phyloP scores from a whole-genome alignment of 2,113 vertebrate species.

The Panurus biarmicus region DNA sequence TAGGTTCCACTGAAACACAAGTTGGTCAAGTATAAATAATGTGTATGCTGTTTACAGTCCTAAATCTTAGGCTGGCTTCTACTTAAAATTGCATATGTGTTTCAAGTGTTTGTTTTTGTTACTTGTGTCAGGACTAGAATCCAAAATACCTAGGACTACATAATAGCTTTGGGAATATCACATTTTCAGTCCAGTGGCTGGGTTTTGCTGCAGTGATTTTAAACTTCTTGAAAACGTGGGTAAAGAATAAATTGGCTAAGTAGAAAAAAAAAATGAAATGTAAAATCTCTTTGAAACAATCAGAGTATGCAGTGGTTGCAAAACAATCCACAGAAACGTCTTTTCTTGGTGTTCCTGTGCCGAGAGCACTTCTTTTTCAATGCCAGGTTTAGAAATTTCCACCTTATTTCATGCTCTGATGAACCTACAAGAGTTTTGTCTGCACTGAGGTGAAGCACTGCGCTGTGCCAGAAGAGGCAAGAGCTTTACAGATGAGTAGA shows the following conservation, averaged over 20 bases:
- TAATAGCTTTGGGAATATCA: conserved; percentile 51
- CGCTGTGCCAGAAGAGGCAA: background rate
- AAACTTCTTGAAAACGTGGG: background rate
- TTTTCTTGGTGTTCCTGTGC: background rate
- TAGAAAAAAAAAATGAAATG: background rate
- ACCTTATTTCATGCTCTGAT: background rate
- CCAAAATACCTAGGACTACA: conserved; percentile 19
- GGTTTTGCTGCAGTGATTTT: background rate
- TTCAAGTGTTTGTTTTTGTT: conserved; percentile 44
- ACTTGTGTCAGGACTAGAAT: background rate
- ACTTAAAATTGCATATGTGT: background rate
- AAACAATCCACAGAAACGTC: background rate
- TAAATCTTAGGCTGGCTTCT: background rate
- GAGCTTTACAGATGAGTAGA: background rate
- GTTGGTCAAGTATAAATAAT: background rate
- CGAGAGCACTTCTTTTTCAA: background rate
- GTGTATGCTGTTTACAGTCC: background rate
- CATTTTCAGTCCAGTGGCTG: conserved; percentile 8
- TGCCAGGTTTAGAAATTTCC: background rate
- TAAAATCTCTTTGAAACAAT: background rate
- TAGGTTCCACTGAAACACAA: background rate
- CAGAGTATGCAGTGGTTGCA: background rate
- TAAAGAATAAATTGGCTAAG: background rate
- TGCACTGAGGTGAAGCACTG: background rate
- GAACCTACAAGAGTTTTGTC: background rate